Base-by-base conservation (phyloP, 2,888 invertebrate species). In the Parnassius apollo region DNA sequence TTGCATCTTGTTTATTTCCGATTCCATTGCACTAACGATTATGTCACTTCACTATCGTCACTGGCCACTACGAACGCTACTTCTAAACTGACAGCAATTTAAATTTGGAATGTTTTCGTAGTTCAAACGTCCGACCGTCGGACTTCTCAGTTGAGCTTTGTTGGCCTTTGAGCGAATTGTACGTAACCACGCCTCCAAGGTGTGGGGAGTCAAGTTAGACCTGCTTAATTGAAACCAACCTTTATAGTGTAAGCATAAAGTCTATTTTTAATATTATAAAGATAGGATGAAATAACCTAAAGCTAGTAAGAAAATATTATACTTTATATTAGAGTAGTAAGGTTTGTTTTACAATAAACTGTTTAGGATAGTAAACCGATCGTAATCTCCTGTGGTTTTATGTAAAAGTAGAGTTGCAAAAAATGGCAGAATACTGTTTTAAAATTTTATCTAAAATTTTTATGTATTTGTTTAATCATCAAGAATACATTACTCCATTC, bases 1-100 rank as follows among this genome's bases (percentile, higher is more conserved):
- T 59, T 81, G 82, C 78, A 87, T 85, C 71, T 87, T 88, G 69
- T 80, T 88, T 51, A 85, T 85, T 71, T 91, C 91, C 60, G 89
- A 86, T 73, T 91, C 90, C 91, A 91, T 91, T 69, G 68, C 71
- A 70, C 65, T 44, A 42, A 42, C 51, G 56, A 42, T 59, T 62
- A 55, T 42, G 60, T 57, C 64, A 64, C 64, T 60, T 18, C 64
- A 64, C 64, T 60, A 57, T 42, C 50, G 64, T 42, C 73, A 73
- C 74, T 70, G 70, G 66, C 64, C 73, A 74, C 74, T 70, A 60
- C 70, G 71, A 69, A 60, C 64, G 60, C 64, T 48, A 53, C 57
- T 50, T 42, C 42, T 53, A 48, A 44, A 64, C 64, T 57, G 64
- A 64, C 60, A 51, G 59, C 71, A 50, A 67, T 68, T 70, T 62